Conservation (phyloP, 1,140 invertebrate genomes). For the Zaprionus africanus region DNA sequence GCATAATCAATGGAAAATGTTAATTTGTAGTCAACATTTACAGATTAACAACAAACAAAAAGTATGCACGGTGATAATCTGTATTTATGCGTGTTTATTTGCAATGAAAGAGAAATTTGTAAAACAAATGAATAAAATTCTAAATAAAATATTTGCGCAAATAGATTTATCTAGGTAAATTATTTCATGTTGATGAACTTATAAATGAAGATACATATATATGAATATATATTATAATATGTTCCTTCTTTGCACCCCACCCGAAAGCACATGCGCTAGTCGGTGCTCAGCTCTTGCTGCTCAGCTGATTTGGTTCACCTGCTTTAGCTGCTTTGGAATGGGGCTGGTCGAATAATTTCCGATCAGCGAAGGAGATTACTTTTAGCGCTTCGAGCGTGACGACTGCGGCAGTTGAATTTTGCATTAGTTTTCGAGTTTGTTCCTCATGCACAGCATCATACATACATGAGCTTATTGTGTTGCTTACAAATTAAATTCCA, state of each 20-base stretch:
- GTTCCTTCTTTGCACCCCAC: background rate
- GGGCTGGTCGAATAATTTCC: conserved; percentile 61
- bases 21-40: conserved; percentile 2
- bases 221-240: background rate
- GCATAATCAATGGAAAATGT: background rate
- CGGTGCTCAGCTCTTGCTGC: background rate
- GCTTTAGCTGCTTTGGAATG: conserved; percentile 28
- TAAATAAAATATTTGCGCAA: background rate
- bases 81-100: conserved; percentile 3
- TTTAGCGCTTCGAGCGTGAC: conserved; percentile 63
- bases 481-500: conserved; percentile 65
- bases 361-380: conserved; percentile 74
- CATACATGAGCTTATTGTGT: conserved; percentile 2
- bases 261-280: background rate
- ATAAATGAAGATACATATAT: too few relatives aligned
- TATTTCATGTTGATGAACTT: background rate
- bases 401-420: conserved; percentile 77
- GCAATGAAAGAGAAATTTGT: background rate
- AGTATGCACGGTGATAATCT: background rate
- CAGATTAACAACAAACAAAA: background rate
- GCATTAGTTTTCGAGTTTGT: conserved; percentile 39
- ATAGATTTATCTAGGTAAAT: background rate
- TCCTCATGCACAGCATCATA: background rate
- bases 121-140: background rate
- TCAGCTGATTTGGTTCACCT: conserved; percentile 44